phyloP scores from a whole-genome alignment of 2,797 vertebrate species.

The Cygnus olor region DNA sequence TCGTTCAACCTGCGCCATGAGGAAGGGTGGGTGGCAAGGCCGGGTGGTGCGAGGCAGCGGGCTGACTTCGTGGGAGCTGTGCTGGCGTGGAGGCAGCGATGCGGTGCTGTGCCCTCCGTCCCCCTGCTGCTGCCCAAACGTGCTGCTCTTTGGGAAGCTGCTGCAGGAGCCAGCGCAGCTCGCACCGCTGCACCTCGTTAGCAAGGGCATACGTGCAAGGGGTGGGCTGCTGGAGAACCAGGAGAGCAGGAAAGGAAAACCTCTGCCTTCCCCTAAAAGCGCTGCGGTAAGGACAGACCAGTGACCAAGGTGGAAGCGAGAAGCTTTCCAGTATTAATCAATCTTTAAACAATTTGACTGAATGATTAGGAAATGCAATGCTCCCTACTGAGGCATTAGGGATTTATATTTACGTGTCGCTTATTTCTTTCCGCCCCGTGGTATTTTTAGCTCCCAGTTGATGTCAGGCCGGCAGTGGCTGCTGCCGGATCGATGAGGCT shows the following conservation, averaged over 20 bases:
- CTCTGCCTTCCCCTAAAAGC: not conserved
- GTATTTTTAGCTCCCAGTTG: slow-evolving; percentile 61
- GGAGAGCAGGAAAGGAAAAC: not conserved
- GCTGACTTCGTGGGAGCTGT: not conserved
- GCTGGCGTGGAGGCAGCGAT: not conserved
- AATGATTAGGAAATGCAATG: slow-evolving; percentile 59
- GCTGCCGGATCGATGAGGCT: not conserved
- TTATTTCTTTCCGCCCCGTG: not conserved
- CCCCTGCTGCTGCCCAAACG: rapidly evolving
- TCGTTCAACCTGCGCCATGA: not conserved
- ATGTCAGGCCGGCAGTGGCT: slow-evolving; percentile 42
- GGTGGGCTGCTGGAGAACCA: not conserved
- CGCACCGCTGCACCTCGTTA: not conserved
- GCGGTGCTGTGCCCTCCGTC: not conserved
- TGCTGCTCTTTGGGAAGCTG: not conserved
- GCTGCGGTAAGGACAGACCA: not conserved
- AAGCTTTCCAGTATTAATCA: slow-evolving; percentile 62
- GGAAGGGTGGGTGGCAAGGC: slow-evolving; percentile 4
- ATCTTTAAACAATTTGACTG: slow-evolving; percentile 32
- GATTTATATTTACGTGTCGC: slow-evolving; percentile 61
- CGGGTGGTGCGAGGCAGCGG: not conserved
- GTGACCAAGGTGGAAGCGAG: slow-evolving; percentile 25
- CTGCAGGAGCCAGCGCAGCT: not conserved
- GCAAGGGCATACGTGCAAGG: not conserved
- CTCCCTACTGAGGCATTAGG: slow-evolving; percentile 46